phyloP scores from a whole-genome alignment of 2,797 vertebrate species.

The Todus mexicanus region DNA sequence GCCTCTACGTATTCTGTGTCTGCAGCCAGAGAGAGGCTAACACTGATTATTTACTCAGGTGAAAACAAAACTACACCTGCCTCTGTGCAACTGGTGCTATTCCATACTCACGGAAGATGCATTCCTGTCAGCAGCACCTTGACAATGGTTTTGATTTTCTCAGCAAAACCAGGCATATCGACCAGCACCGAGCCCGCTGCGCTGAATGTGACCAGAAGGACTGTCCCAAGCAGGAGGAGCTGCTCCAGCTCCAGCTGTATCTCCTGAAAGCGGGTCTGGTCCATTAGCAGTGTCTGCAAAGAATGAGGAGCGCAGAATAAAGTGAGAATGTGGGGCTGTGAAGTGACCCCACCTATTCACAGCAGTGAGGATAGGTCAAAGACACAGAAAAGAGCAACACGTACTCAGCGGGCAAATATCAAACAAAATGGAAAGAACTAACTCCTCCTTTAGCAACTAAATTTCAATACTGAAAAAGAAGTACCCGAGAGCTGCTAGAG shows the following conservation, averaged over 20 bases:
- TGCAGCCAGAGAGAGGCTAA: background rate
- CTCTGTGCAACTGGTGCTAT: fast-evolving
- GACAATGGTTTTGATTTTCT: conserved; percentile 85
- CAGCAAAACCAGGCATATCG: conserved; percentile 83
- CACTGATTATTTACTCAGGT: background rate
- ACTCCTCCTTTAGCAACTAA: background rate
- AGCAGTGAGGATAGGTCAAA: background rate
- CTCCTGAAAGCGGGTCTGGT: conserved; percentile 90
- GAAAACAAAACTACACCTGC: background rate
- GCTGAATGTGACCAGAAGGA: conserved; percentile 88
- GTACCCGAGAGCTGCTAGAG: background rate
- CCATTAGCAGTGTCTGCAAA: conserved; percentile 89
- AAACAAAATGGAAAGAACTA: background rate
- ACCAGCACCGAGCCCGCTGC: conserved; percentile 79
- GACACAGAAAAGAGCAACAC: background rate
- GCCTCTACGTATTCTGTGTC: background rate
- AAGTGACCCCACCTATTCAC: background rate
- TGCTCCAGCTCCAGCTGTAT: conserved; percentile 85
- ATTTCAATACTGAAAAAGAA: background rate
- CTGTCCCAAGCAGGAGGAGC: conserved; percentile 80
- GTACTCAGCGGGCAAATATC: background rate
- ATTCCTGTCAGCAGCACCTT: conserved; percentile 82
- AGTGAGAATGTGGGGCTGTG: background rate
- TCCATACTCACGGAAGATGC: conserved; percentile 82
- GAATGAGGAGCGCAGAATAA: background rate